Base-by-base conservation (phyloP, 53 echinoderm and acorn worm species). In the Echinarachnius parma region DNA sequence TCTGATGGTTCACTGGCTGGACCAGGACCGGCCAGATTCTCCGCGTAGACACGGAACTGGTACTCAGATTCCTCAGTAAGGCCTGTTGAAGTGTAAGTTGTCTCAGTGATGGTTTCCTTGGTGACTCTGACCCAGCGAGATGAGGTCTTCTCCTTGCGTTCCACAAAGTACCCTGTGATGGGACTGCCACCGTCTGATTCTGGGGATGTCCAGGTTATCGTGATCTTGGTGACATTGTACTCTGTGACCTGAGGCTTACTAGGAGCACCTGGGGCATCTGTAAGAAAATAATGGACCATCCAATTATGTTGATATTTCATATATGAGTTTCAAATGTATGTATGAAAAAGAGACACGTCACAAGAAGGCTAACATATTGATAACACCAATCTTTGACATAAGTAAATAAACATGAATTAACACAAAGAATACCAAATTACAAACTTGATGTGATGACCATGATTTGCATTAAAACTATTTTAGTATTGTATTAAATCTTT, bases 121-220 rank as follows among this genome's bases (percentile, higher is more conserved):
- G 80, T 84, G 39, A 84, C 62, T 16, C 65, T 76, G 9, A 76
- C 61, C 88, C 83, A 88, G 54, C 77, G 62, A 2, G 68, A 70
- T 57, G 84, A 59, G 30, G 83, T 80, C 34, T 76, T 66, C 39
- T 88, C 83, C 25, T 83, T 76, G 2, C 75, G 72, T 42, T 88
- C 88, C 13, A 83, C 79, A 16, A 66, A 20, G 68, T 83, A 88
- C 9, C 81, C 81, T 1, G 84, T 88, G 28, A 88, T 48, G 15
- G 84, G 83, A 24, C 80, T 61, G 37, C 88, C 80, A 55, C 87
- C 88, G 21, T 88, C 88, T 22, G 68, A 69, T 31, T 84, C 49
- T 4, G 88, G 83, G 19, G 88, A 76, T 22, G 88, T 83, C 88
- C 88, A 88, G 5, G 80, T 83, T 20, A 88, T 44, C 21, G 88